Evolutionary conservation across 2,888 invertebrate genomes (phyloP).

Genomic region (Nomada fucata): DNA sequence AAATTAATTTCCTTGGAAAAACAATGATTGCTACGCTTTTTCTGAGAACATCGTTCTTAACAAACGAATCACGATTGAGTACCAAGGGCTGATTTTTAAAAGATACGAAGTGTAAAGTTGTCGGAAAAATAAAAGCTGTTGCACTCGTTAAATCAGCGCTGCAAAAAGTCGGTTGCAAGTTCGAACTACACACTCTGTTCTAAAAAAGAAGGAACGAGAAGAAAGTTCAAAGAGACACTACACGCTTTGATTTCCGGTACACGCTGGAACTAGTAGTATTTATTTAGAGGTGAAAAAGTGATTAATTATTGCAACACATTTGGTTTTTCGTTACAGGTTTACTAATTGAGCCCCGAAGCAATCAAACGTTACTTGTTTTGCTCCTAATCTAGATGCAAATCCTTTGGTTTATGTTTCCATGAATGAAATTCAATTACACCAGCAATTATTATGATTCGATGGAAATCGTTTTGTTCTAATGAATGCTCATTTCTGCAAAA

Average conservation of each 20-base stretch:
- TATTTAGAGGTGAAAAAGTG: constrained; percentile 1
- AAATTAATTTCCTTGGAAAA: too few relatives aligned
- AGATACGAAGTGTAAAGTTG: neutral
- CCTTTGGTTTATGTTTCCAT: too few relatives aligned
- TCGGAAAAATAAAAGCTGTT: neutral
- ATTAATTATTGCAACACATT: neutral
- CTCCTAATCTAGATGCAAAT: too few relatives aligned
- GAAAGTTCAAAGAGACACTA: constrained; percentile 8
- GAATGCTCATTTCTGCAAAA: too few relatives aligned
- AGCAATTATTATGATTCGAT: too few relatives aligned
- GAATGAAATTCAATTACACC: too few relatives aligned
- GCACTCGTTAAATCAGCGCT: constrained; percentile 27
- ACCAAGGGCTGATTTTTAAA: neutral
- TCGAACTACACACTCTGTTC: constrained; percentile 5
- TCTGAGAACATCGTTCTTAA: neutral
- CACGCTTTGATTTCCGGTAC: constrained; percentile 20
- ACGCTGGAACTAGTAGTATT: neutral
- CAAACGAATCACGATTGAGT: neutral
- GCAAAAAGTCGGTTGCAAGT: constrained; percentile 1
- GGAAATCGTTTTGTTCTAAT: too few relatives aligned
- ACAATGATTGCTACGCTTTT: too few relatives aligned
- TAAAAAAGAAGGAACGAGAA: neutral
- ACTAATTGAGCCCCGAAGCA: neutral
- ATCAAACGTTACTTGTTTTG: too few relatives aligned
- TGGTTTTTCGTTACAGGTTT: neutral